These are phyloP conservation scores for Thamnophis sirtalis DNA, from an alignment of 2,113 vertebrate species.

Conservation along the genomic window DNA sequence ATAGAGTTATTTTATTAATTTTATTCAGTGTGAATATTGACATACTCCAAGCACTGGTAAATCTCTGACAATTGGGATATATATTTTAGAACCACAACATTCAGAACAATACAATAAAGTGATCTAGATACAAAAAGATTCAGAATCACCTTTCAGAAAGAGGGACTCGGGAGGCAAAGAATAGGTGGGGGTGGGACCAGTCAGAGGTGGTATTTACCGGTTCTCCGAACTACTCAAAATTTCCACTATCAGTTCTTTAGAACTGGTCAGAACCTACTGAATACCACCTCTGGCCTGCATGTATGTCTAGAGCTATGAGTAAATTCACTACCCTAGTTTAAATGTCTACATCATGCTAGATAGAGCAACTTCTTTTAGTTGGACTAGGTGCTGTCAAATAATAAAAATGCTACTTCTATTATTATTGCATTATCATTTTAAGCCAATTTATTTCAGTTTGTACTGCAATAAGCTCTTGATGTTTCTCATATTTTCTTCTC, in stretches of 20 bases:
- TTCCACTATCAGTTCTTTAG: too few relatives aligned
- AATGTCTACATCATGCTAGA: neutral
- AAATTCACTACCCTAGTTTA: neutral
- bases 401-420: neutral
- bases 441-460: neutral
- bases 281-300: neutral
- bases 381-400: neutral
- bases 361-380: neutral
- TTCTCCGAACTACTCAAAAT: too few relatives aligned
- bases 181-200: too few relatives aligned
- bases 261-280: too few relatives aligned
- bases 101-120: neutral
- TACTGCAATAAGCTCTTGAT: neutral
- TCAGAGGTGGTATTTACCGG: too few relatives aligned
- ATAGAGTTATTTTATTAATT: neutral
- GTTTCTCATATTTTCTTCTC: neutral
- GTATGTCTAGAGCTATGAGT: neutral
- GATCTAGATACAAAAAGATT: neutral
- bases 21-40: neutral
- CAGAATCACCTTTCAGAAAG: neutral
- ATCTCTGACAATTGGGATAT: neutral
- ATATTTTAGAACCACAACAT: neutral
- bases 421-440: neutral
- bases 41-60: neutral
- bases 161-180: too few relatives aligned